These are phyloP conservation scores for Oceanites oceanicus DNA, from an alignment of 2,113 vertebrate genomes.

Conservation along the genomic window DNA sequence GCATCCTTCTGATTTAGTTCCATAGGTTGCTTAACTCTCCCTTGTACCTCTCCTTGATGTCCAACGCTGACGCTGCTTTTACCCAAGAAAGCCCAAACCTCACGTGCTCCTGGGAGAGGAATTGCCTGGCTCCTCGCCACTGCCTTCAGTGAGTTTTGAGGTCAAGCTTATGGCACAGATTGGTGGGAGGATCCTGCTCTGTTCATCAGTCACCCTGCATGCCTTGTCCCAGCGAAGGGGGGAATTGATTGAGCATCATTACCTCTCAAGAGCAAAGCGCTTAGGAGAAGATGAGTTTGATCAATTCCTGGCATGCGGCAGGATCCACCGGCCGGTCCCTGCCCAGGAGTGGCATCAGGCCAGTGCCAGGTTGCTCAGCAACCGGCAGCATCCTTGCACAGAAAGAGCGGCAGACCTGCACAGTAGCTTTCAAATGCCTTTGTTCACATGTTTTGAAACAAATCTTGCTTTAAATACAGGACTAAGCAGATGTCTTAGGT, in stretches of 20 bases:
- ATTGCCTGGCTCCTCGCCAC: background rate
- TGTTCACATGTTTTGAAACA: background rate
- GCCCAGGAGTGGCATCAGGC: background rate
- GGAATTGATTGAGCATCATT: background rate
- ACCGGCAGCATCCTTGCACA: background rate
- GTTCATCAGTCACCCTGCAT: background rate
- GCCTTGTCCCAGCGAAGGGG: background rate
- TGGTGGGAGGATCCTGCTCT: background rate
- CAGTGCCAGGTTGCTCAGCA: background rate
- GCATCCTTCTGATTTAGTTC: background rate
- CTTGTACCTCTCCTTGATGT: background rate
- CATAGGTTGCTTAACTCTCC: background rate
- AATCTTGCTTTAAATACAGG: background rate
- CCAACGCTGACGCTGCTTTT: background rate
- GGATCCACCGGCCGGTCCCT: background rate
- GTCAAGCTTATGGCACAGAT: background rate
- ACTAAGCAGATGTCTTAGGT: background rate
- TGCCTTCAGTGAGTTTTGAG: background rate
- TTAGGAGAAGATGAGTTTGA: background rate
- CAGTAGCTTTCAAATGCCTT: background rate
- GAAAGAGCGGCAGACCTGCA: background rate
- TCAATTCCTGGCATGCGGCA: background rate
- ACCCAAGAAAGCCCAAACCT: background rate
- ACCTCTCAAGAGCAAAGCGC: background rate
- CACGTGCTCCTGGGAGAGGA: background rate